Conservation (phyloP, 1,140 invertebrate species). For the Stegodyphus dumicola region DNA sequence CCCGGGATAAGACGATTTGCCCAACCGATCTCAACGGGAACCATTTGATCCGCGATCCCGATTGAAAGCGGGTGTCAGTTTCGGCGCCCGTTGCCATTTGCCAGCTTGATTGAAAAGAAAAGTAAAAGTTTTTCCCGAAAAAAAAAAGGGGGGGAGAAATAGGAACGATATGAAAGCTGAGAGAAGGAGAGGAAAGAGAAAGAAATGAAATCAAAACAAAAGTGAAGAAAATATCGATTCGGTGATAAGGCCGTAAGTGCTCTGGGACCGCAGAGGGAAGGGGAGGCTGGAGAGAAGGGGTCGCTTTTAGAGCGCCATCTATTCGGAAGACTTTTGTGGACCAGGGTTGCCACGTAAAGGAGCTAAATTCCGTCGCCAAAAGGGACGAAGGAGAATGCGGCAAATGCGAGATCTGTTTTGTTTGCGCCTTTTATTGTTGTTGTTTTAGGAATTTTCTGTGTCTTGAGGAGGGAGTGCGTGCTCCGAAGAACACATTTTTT, state of each 20-base stretch:
- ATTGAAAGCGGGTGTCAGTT: too few species aligned
- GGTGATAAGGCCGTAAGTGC: conserved; percentile 48
- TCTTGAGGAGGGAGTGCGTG: too few species aligned
- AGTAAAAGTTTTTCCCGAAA: neutral
- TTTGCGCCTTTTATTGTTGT: too few species aligned
- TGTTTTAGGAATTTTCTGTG: too few species aligned
- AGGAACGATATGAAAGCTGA: neutral
- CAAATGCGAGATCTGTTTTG: too few species aligned
- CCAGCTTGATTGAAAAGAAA: too few species aligned
- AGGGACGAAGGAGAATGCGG: too few species aligned
- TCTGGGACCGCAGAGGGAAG: conserved; percentile 15
- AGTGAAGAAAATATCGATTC: conserved; percentile 50
- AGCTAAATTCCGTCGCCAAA: conserved; percentile 17
- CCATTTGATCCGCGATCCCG: too few species aligned
- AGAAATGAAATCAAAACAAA: conserved; percentile 54
- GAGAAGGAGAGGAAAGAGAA: neutral
- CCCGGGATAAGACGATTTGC: too few species aligned
- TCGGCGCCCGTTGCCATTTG: too few species aligned
- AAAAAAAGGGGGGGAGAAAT: neutral
- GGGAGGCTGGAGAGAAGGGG: neutral
- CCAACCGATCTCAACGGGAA: too few species aligned
- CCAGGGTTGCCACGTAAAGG: conserved; percentile 11
- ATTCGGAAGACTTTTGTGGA: conserved; percentile 11
- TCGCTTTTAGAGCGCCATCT: conserved; percentile 31
- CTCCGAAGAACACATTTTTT: too few species aligned